These are phyloP conservation scores for Hydrophis major DNA, from an alignment of 2,797 vertebrate species.

Conservation along the genomic window DNA sequence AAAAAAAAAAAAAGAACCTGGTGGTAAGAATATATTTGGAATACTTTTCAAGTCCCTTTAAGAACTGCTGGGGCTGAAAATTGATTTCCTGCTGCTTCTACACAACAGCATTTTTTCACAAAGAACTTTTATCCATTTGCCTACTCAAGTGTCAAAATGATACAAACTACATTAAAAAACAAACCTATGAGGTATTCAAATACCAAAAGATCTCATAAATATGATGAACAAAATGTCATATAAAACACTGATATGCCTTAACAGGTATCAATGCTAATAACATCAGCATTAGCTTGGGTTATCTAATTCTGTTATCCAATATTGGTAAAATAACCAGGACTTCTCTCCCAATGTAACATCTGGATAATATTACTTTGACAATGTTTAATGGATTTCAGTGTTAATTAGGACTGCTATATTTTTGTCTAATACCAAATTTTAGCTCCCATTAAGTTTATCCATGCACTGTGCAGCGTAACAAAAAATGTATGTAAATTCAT, in stretches of 20 bases:
- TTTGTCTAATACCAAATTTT: not conserved
- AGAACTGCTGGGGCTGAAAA: not conserved
- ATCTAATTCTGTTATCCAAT: not conserved
- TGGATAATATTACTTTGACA: not conserved
- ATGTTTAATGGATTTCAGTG: not conserved
- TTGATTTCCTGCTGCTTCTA: not conserved
- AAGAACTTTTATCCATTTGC: not conserved
- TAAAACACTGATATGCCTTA: not conserved
- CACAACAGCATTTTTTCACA: not conserved
- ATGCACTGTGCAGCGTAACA: not conserved
- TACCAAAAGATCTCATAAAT: not conserved
- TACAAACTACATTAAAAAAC: not conserved
- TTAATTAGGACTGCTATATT: not conserved
- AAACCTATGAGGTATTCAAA: not conserved
- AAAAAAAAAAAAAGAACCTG: not conserved
- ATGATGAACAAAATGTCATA: not conserved
- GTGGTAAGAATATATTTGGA: not conserved
- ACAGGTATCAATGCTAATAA: not conserved
- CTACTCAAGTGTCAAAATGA: not conserved
- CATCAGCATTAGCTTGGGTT: not conserved
- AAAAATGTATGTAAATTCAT: not conserved
- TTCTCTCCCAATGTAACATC: not conserved
- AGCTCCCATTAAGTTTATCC: not conserved
- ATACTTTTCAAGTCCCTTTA: not conserved
- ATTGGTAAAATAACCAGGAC: not conserved